Evolutionary conservation across 2,888 invertebrate genomes (phyloP).

Genomic region (Seira musarum): DNA sequence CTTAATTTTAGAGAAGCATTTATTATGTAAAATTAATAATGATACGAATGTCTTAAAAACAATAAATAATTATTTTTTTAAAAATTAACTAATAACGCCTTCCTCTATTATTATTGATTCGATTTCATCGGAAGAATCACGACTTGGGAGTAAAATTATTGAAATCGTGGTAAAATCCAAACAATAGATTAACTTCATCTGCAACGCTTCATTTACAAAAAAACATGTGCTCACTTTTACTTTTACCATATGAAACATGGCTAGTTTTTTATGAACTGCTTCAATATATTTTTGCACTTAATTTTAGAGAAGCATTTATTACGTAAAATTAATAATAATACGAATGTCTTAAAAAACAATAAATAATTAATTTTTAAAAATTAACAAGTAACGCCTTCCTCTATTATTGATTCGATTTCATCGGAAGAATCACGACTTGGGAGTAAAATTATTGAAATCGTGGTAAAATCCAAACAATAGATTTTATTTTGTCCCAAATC

Average conservation of each 20-base stretch:
- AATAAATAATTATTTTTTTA: not conserved
- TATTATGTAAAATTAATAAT: not conserved
- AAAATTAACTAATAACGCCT: no score
- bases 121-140: no score
- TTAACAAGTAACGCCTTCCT: no score
- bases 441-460: no score
- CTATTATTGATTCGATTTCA: no score
- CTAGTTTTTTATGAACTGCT: no score
- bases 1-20: not conserved
- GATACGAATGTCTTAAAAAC: not conserved
- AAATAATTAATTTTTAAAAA: no score
- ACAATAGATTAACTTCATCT: not conserved
- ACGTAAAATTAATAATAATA: not conserved
- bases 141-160: no score
- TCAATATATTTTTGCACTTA: not conserved
- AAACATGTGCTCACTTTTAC: not conserved
- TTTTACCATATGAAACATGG: not conserved
- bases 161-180: not conserved
- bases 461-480: not conserved
- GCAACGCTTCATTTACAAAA: not conserved
- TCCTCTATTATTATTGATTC: no score
- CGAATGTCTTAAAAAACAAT: not conserved
- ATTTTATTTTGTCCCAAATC: no score
- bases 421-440: no score
- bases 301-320: not conserved